A percentile compares a stretch with the other conserved stretches of the same genome.
Conservation (phyloP, 2,888 invertebrate species). For the Chorisops tibialis region DNA sequence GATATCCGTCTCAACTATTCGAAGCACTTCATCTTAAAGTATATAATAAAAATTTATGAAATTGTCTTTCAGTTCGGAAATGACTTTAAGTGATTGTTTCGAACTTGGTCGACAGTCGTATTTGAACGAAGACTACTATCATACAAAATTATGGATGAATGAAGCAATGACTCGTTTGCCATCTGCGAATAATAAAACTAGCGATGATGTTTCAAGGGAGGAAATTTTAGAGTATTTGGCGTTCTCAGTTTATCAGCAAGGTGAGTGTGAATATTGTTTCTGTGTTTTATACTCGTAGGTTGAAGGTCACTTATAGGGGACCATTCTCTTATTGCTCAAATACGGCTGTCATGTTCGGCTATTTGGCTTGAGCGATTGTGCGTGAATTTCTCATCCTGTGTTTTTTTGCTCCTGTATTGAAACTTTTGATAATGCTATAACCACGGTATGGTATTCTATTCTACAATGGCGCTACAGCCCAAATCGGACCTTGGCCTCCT, state of each 20-base stretch:
- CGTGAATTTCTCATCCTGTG: no score
- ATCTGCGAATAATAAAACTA: conserved; percentile 61
- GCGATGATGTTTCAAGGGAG: conserved; percentile 59
- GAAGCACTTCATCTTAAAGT: background rate
- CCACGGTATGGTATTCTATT: no score
- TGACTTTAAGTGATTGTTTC: conserved; percentile 89
- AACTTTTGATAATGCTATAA: no score
- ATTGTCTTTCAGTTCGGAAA: conserved; percentile 55
- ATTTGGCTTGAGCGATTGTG: no score
- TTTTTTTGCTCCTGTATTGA: no score
- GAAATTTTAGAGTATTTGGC: conserved; percentile 94
- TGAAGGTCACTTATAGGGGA: background rate
- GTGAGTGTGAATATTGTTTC: conserved; percentile 58
- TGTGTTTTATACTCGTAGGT: background rate
- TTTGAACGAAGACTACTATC: conserved; percentile 87
- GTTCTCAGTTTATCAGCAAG: conserved; percentile 88
- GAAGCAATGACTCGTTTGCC: conserved; percentile 77
- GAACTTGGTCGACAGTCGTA: conserved; percentile 92
- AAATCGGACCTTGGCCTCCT: no score
- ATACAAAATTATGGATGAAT: conserved; percentile 93
- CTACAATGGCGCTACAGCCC: no score
- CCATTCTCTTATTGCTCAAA: no score
- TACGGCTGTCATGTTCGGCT: no score
- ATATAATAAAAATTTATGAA: background rate
- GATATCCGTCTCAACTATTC: background rate